These are phyloP conservation scores for Zaprionus lachaisei DNA, from an alignment of 1,140 invertebrate species.

Conservation along the genomic window DNA sequence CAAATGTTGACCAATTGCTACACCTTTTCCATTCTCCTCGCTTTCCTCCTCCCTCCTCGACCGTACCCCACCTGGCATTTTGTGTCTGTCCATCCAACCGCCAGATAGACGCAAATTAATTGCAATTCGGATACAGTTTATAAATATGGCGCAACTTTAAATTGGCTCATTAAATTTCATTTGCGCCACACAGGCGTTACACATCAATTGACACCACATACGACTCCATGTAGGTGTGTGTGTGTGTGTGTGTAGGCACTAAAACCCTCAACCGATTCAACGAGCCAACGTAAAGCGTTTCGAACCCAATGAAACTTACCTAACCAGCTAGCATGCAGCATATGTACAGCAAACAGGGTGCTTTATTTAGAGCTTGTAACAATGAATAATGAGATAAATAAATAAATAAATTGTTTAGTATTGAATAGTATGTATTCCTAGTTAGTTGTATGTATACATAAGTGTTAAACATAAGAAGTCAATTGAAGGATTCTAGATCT, in stretches of 20 bases:
- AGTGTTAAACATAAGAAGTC: too few species aligned
- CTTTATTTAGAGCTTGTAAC: background rate
- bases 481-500: too few species aligned
- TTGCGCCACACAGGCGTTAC: slow-evolving; percentile 62
- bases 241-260: slow-evolving; percentile 13
- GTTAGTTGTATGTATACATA: too few species aligned
- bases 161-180: slow-evolving; percentile 81
- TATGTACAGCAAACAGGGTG: slow-evolving; percentile 11
- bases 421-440: too few species aligned
- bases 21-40: background rate
- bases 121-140: slow-evolving; percentile 76
- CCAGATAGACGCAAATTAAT: slow-evolving; percentile 55
- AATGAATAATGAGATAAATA: too few species aligned
- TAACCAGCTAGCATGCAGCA: slow-evolving; percentile 6
- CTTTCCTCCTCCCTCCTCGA: background rate
- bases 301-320: slow-evolving; percentile 4
- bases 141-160: slow-evolving; percentile 78
- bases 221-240: background rate
- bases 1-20: background rate
- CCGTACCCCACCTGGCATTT: background rate
- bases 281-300: slow-evolving; percentile 2
- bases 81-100: background rate
- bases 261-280: slow-evolving; percentile 18
- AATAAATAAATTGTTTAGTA: too few species aligned
- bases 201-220: slow-evolving; percentile 73